Conservation (phyloP, 2,113 vertebrate genomes). For the Thymallus thymallus region DNA sequence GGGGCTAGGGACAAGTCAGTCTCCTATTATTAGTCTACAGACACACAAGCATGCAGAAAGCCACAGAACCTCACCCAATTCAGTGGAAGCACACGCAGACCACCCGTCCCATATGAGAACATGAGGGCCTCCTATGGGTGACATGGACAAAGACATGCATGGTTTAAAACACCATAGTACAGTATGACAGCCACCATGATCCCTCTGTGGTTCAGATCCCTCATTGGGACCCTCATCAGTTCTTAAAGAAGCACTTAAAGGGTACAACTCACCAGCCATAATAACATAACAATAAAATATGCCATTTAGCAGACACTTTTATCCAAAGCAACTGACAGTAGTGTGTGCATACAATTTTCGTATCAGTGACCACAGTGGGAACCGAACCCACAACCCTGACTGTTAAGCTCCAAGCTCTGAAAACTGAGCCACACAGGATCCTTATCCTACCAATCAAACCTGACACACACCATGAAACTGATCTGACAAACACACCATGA, state of each 20-base stretch:
- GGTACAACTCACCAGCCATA: no score
- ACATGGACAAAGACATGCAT: conserved; percentile 65
- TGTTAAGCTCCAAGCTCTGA: no score
- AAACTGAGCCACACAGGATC: no score
- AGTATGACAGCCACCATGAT: background rate
- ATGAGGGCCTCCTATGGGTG: conserved; percentile 80
- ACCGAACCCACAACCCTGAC: no score
- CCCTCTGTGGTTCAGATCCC: background rate
- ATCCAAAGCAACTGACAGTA: no score
- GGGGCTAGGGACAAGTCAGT: background rate
- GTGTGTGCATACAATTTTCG: no score
- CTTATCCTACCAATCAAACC: no score
- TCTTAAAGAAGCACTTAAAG: background rate
- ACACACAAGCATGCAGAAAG: conserved; percentile 66
- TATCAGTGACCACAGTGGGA: no score
- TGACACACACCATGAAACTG: no score
- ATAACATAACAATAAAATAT: no score
- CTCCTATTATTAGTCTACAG: conserved; percentile 6
- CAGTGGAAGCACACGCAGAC: conserved; percentile 76
- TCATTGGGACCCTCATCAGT: background rate
- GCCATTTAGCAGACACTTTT: no score
- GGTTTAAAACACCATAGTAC: conserved; percentile 64
- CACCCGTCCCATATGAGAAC: conserved; percentile 79
- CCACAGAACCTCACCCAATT: conserved; percentile 77
- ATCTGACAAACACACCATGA: no score